Conservation (phyloP, 2,113 vertebrate genomes). For the Scophthalmus maximus region DNA sequence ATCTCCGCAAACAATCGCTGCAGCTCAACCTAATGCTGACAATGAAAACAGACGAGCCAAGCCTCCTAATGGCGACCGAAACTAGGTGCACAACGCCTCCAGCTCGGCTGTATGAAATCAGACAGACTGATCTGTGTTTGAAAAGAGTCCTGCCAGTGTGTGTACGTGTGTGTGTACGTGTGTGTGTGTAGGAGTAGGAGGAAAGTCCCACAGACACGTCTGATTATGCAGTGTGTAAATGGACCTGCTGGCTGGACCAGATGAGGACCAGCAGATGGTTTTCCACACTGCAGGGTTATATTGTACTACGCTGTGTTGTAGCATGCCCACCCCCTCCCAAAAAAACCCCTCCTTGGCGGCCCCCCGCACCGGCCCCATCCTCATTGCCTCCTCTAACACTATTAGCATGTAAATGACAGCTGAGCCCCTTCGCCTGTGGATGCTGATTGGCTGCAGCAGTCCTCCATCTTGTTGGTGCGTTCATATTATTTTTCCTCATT, state of each 20-base stretch:
- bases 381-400: constrained; percentile 42
- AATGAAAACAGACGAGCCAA: constrained; percentile 9
- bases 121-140: constrained; percentile 45
- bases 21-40: neutral
- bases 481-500: constrained; percentile 68
- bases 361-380: constrained; percentile 32
- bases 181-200: constrained; percentile 8
- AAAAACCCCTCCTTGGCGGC: constrained; percentile 15
- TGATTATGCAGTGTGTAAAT: constrained; percentile 65
- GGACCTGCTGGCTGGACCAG: constrained; percentile 57
- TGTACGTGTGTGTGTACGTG: neutral
- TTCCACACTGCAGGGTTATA: constrained; percentile 41
- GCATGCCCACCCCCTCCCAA: neutral
- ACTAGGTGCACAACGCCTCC: constrained; percentile 20
- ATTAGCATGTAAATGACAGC: constrained; percentile 79
- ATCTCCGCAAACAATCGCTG: neutral
- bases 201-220: constrained; percentile 42
- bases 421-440: constrained; percentile 48
- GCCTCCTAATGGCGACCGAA: constrained; percentile 2
- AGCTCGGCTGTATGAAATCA: constrained; percentile 37
- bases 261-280: constrained; percentile 75
- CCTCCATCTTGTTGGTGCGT: constrained; percentile 53
- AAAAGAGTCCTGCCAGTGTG: constrained; percentile 29
- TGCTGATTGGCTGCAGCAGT: constrained; percentile 54
- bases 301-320: neutral